These are phyloP conservation scores for Eulithis prunata DNA, from an alignment of 2,888 invertebrate genomes.

Conservation along the genomic window DNA sequence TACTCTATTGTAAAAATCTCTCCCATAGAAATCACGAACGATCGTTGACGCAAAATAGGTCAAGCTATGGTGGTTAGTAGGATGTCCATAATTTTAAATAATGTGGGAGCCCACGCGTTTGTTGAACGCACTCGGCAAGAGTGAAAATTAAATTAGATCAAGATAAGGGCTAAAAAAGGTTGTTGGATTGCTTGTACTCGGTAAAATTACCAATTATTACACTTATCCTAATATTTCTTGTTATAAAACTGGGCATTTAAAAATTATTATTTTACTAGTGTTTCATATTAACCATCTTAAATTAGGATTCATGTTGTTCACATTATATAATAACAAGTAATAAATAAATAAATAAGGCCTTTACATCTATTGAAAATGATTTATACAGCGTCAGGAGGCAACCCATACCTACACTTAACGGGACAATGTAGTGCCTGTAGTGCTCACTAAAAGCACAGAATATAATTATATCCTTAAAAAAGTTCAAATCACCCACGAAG, in stretches of 20 bases:
- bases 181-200: constrained; percentile 30
- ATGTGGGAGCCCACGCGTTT: constrained; percentile 65
- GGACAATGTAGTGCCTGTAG: no score
- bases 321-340: no score
- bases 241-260: neutral
- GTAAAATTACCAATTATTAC: constrained; percentile 22
- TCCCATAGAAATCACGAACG: constrained; percentile 36
- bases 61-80: constrained; percentile 52
- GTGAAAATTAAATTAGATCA: constrained; percentile 57
- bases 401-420: no score
- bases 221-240: neutral
- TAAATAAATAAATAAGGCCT: no score
- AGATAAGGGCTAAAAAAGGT: constrained; percentile 49
- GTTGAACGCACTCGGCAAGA: constrained; percentile 58
- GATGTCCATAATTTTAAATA: constrained; percentile 68
- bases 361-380: no score
- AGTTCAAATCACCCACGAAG: no score
- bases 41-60: constrained; percentile 38
- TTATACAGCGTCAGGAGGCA: no score
- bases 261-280: no score
- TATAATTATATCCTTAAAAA: no score
- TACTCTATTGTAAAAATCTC: constrained; percentile 46
- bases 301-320: neutral
- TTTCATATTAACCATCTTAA: neutral
- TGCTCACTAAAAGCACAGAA: no score